Evolutionary conservation across 2,113 vertebrate species (phyloP), one percentile per base, ranked within the genome.

Genomic region (Ciconia stormi): DNA sequence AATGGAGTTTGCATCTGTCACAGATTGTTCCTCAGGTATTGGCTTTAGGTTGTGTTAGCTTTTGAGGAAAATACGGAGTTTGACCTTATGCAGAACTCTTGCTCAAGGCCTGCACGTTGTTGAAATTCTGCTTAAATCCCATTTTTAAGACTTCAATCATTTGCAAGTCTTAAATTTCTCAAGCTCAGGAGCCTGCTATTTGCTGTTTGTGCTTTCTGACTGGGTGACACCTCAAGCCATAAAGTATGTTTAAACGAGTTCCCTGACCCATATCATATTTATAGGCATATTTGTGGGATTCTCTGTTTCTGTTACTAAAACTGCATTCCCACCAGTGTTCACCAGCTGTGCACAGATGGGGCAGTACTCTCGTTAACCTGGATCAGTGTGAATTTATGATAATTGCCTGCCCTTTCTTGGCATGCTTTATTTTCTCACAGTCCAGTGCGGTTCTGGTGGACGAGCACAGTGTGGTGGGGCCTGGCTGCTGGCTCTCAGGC

Each of bases 401-500:
- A 53, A 47, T 16, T 87, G 11, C 36, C 19, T 74, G n/a, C 7
- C 15, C 6, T 50, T 62, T 86, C 22, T 87, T 42, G 47, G 12
- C 38, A 27, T 12, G 7, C 11, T 87, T 84, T 81, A 42, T 93
- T 84, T 92, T 89, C 58, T 56, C 21, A 27, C 21, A 52, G 30
- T 61, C 47, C 11, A 34, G 9, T 1, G 2, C 27, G 46, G 23
- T 56, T 76, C 18, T 63, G 13, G 27, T 58, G 50, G 30, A n/a
- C 1, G 12, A 82, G 40, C 1, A 2, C 13, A n/a, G 30, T 38
- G 46, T 0, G 3, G 58, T 27, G 32, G 19, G 34, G 9, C 22
- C 62, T 47, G 80, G 42, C 25, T 17, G 1, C 29, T 0, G 0
- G 46, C 12, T 47, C 1, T 1, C 1, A 0, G 11, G 26, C 16